phyloP scores from a whole-genome alignment of 2,888 invertebrate genomes.

The Agonopterix subpropinquella region DNA sequence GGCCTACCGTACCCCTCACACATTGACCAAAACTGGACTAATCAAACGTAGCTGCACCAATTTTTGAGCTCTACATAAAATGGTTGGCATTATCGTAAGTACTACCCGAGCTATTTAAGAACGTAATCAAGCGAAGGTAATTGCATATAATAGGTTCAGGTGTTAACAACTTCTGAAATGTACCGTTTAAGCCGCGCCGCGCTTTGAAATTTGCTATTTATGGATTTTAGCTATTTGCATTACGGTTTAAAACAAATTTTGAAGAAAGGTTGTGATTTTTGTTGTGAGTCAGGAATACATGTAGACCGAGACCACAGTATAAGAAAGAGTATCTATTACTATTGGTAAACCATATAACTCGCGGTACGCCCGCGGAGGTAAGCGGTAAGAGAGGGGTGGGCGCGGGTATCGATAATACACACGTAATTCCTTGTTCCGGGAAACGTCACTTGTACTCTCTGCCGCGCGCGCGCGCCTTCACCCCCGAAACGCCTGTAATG shows the following conservation, averaged over 20 bases:
- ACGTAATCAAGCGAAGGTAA: slow-evolving; percentile 37
- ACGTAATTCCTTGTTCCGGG: too few species aligned
- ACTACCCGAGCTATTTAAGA: slow-evolving; percentile 39
- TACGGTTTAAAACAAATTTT: not conserved
- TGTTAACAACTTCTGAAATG: slow-evolving; percentile 40
- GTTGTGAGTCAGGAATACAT: too few species aligned
- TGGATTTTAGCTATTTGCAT: slow-evolving; percentile 8
- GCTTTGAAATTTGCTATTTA: slow-evolving; percentile 26
- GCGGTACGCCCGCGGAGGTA: too few species aligned
- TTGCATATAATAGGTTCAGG: slow-evolving; percentile 48
- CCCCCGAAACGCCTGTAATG: too few species aligned
- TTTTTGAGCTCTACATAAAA: slow-evolving; percentile 13
- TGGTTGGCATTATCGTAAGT: slow-evolving; percentile 25
- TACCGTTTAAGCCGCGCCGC: slow-evolving; percentile 29
- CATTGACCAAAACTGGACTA: not conserved
- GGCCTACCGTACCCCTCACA: slow-evolving; percentile 9
- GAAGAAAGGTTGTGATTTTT: too few species aligned
- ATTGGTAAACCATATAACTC: too few species aligned
- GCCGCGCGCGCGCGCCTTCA: too few species aligned
- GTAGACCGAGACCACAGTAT: too few species aligned
- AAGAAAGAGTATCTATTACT: too few species aligned
- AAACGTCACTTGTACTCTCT: too few species aligned
- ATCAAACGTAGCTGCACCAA: slow-evolving; percentile 8
- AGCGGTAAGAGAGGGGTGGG: too few species aligned
- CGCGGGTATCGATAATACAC: too few species aligned